Evolutionary conservation across 2,113 vertebrate genomes (phyloP).

Genomic region (Sporophila hypoxantha): DNA sequence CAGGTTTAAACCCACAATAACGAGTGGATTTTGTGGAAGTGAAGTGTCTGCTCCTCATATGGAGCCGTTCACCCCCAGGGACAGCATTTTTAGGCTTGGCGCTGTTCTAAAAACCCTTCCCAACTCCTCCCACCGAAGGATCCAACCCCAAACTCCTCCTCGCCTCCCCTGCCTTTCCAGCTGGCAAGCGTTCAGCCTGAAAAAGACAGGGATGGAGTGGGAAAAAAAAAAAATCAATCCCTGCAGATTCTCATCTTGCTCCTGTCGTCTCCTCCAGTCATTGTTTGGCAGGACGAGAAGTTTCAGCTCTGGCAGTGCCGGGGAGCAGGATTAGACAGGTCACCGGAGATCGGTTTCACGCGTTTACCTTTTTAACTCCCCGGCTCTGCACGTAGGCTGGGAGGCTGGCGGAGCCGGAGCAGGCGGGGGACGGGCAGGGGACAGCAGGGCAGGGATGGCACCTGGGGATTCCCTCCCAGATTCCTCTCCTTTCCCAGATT

Average conservation of each 20-base stretch:
- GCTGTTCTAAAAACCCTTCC: not conserved
- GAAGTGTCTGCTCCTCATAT: not conserved
- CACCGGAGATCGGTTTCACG: constrained; percentile 65
- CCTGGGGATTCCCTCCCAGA: not conserved
- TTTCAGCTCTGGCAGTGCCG: constrained; percentile 44
- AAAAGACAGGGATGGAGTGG: not conserved
- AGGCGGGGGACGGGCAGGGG: constrained; percentile 8
- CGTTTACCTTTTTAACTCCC: constrained; percentile 59
- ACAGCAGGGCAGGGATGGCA: not conserved
- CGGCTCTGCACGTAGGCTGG: constrained; percentile 63
- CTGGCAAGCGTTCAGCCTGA: constrained; percentile 60
- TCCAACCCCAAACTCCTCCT: not conserved
- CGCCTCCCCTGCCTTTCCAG: constrained; percentile 31
- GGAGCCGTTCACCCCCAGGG: not conserved
- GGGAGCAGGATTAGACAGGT: constrained; percentile 71
- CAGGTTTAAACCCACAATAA: too few relatives aligned
- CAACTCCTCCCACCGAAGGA: not conserved
- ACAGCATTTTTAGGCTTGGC: not conserved
- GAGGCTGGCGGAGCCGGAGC: constrained; percentile 40
- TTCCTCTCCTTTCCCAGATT: too few relatives aligned
- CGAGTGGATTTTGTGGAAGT: not conserved
- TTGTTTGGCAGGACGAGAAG: constrained; percentile 42
- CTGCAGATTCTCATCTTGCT: constrained; percentile 36
- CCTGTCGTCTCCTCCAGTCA: constrained; percentile 25
- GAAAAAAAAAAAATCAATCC: not conserved